Conservation (phyloP, 2,797 vertebrate species). For the Hafferia zeledoni region DNA sequence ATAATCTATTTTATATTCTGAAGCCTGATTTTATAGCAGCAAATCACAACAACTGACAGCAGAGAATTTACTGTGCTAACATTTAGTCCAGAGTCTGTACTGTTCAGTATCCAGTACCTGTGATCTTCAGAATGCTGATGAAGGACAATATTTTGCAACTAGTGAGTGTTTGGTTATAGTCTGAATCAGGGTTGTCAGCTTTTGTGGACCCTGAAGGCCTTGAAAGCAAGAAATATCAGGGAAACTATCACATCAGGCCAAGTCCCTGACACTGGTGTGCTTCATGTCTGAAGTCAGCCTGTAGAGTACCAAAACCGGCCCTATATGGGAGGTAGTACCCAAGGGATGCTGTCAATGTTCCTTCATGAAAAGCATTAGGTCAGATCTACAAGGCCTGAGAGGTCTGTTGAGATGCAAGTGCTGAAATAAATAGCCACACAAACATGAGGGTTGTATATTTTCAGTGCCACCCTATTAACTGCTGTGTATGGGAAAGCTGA, state of each 20-base stretch:
- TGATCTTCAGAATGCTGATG: neutral
- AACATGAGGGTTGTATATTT: neutral
- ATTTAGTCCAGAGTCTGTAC: neutral
- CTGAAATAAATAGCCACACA: neutral
- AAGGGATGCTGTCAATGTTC: neutral
- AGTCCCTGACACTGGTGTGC: neutral
- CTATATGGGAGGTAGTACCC: neutral
- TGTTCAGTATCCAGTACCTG: neutral
- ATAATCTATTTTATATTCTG: neutral
- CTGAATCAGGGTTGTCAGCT: neutral
- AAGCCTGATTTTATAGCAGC: neutral
- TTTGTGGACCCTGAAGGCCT: neutral
- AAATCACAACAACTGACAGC: neutral
- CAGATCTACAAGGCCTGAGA: neutral
- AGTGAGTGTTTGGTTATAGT: neutral
- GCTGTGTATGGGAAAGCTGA: neutral
- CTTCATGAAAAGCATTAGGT: neutral
- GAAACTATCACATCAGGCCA: neutral
- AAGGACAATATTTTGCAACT: neutral
- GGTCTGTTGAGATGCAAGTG: neutral
- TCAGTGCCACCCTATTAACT: neutral
- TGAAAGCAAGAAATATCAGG: neutral
- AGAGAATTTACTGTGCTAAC: neutral
- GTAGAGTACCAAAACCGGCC: accelerated
- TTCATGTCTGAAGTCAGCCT: neutral